Conservation (phyloP, 2,797 vertebrate species). For the Eupleurogrammus muticus region DNA sequence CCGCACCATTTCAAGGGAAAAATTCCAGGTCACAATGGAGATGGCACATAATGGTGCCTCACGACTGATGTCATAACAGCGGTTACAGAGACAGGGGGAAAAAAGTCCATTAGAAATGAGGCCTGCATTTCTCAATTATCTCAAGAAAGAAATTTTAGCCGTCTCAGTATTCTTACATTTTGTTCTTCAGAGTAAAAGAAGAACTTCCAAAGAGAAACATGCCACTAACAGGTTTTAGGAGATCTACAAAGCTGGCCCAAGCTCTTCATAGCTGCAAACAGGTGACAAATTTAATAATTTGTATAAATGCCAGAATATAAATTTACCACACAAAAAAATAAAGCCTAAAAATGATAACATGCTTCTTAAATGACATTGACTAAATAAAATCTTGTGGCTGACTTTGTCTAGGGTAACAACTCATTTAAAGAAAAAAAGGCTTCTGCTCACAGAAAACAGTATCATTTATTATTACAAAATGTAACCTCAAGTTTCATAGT, state of each 20-base stretch:
- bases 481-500: too few species aligned
- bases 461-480: too few species aligned
- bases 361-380: neutral
- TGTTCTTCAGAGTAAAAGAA: neutral
- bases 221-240: neutral
- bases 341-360: neutral
- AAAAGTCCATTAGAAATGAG: constrained; percentile 10
- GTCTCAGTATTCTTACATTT: neutral
- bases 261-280: neutral
- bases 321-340: too few species aligned
- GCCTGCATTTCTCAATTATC: neutral
- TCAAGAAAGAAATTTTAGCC: neutral
- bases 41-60: constrained; percentile 64
- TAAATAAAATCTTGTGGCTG: neutral
- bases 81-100: constrained; percentile 15
- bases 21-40: constrained; percentile 80
- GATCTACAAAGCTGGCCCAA: neutral
- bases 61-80: constrained; percentile 44
- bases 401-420: neutral
- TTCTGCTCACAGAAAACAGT: too few species aligned
- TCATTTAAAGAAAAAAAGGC: neutral
- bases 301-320: too few species aligned
- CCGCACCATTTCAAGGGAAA: constrained; percentile 66
- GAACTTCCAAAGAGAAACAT: neutral
- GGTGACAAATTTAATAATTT: too few species aligned